Base-by-base conservation (phyloP, 1,140 invertebrate genomes). In the Homarus americanus region DNA sequence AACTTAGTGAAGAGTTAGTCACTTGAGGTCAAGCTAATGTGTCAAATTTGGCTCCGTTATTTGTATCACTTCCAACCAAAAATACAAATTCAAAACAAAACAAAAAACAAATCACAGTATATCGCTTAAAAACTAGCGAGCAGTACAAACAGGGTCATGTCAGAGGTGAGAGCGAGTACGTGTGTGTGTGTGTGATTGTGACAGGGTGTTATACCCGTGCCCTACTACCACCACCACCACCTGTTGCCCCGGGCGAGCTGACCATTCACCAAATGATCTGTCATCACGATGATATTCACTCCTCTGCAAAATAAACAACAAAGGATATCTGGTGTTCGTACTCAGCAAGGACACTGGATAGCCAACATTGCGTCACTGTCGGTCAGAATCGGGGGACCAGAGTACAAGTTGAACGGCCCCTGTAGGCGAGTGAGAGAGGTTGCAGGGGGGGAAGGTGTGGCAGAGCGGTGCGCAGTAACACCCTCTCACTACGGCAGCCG, bases 241-340 rank as follows among this genome's bases (percentile, higher is more conserved):
- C 63, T 69, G 63, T 69, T 69, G 63, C 63, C 63, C n/a, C 2
- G 28, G 24, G 63, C 63, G n/a, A 69, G n/a, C 63, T 69, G 63
- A 28, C 63, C n/a, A 69, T 9, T 7, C 15, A 7, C n/a, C n/a
- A 4, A 5, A 4, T 32, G 63, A 32, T 28, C 2, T n/a, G 5
- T 69, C 63, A 32, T 28, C 63, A 69, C 24, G n/a, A n/a, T n/a
- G n/a, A n/a, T n/a, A n/a, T n/a, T n/a, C n/a, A n/a, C n/a, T n/a
- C n/a, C n/a, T n/a, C n/a, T n/a, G n/a, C n/a, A n/a, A n/a, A n/a
- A n/a, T n/a, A n/a, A 15, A 49, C 5, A 15, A 49, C 44, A 15
- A 49, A 15, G 5, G 12, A 28, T 69, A 1, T 69, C n/a, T 5
- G 24, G 24, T 20, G n/a, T 2, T 32, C 63, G 2, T 69, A 28